Conservation (phyloP, 2,888 invertebrate genomes). For the Thysanoteuthis rhombus region DNA sequence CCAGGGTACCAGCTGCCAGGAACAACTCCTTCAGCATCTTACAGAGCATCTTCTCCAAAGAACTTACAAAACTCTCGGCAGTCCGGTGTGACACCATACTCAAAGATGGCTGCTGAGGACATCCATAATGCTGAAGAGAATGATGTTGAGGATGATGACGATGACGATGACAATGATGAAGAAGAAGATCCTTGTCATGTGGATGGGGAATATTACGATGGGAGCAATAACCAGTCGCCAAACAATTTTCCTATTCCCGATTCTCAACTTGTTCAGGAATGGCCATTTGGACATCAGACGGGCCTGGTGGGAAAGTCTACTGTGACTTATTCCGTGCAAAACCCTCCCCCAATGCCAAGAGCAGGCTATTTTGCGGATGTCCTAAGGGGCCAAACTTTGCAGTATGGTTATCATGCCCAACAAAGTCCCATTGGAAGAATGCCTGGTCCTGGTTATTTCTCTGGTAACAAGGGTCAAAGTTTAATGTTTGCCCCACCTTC, state of each 20-base stretch:
- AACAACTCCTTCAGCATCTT: constrained; percentile 47
- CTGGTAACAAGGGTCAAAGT: constrained; percentile 36
- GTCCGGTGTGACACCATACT: background rate
- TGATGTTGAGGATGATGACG: constrained; percentile 35
- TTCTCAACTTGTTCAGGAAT: constrained; percentile 53
- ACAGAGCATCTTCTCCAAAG: constrained; percentile 40
- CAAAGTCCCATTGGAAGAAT: constrained; percentile 39
- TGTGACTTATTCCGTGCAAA: constrained; percentile 45
- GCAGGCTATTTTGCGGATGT: constrained; percentile 53
- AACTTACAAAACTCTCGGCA: background rate
- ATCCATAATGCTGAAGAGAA: background rate
- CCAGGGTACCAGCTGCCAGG: constrained; percentile 40
- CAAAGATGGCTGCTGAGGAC: background rate
- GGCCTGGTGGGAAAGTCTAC: constrained; percentile 55
- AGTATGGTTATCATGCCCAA: constrained; percentile 44
- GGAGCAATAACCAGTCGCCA: constrained; percentile 43
- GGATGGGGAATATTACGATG: constrained; percentile 53
- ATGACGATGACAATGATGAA: constrained; percentile 40
- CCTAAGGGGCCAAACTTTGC: constrained; percentile 54
- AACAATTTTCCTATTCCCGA: constrained; percentile 46
- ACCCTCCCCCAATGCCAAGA: constrained; percentile 36
- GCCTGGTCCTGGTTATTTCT: constrained; percentile 59
- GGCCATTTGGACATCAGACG: constrained; percentile 56
- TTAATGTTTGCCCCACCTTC: constrained; percentile 15
- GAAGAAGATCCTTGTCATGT: constrained; percentile 46